Conservation (phyloP, 2,797 vertebrate genomes). For the Lithobates sylvaticus region DNA sequence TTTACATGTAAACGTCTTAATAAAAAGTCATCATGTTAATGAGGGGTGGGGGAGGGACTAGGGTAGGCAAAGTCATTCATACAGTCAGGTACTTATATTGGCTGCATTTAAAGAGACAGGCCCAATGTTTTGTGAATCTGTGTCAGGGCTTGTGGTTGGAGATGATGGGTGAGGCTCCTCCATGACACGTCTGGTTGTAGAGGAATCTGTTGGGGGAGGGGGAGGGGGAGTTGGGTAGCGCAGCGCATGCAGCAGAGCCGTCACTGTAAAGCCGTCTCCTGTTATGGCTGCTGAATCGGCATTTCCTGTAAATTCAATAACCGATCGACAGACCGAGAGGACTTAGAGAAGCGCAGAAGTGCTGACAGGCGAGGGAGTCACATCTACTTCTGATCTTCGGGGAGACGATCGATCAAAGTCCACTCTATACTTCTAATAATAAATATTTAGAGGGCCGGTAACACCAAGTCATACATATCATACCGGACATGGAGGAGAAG, state of each 20-base stretch:
- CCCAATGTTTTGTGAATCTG: too few species aligned
- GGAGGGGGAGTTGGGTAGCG: background rate
- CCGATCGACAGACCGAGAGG: conserved; percentile 26
- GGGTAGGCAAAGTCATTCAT: too few species aligned
- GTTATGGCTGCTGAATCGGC: conserved; percentile 35
- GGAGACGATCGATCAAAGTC: background rate
- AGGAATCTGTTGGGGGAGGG: background rate
- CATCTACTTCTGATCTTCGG: background rate
- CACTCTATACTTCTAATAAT: background rate
- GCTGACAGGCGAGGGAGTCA: conserved; percentile 14
- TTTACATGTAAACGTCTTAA: too few species aligned
- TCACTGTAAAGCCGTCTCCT: conserved; percentile 23
- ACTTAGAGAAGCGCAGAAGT: conserved; percentile 12
- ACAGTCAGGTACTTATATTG: too few species aligned
- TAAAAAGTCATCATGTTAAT: too few species aligned
- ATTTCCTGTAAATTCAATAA: conserved; percentile 38
- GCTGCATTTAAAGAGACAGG: too few species aligned
- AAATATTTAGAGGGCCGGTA: background rate
- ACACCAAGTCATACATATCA: background rate
- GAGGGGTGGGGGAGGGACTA: too few species aligned
- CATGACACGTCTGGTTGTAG: background rate
- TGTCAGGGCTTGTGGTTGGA: too few species aligned
- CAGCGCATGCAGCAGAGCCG: background rate
- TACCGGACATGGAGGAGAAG: background rate
- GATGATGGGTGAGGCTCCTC: background rate